phyloP scores from a whole-genome alignment of 2,797 vertebrate species.

The Poecile montanus region DNA sequence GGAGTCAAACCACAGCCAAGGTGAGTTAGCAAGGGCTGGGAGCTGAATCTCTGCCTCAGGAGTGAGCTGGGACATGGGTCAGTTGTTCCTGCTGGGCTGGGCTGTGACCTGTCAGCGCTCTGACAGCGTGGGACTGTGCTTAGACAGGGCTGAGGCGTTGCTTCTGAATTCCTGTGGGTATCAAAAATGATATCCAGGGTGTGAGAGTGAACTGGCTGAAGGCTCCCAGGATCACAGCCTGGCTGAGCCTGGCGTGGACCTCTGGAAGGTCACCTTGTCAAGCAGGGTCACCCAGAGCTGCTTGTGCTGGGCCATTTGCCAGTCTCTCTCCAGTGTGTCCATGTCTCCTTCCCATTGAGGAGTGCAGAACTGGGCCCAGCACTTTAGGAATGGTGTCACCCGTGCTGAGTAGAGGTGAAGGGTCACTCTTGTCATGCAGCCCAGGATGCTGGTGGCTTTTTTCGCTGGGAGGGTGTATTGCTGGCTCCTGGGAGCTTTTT shows the following conservation, averaged over 20 bases:
- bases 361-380: not conserved
- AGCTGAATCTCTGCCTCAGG: not conserved
- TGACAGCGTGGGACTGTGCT: not conserved
- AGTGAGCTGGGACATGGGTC: fast-evolving
- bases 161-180: no score
- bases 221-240: not conserved
- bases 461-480: not conserved
- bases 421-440: not conserved
- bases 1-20: not conserved
- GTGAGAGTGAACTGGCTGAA: not conserved
- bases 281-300: not conserved
- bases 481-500: not conserved
- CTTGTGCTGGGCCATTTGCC: not conserved
- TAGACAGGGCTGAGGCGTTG: not conserved
- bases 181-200: not conserved
- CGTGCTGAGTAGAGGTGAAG: not conserved
- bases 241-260: not conserved
- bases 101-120: not conserved
- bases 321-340: not conserved
- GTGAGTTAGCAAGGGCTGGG: not conserved
- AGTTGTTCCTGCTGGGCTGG: not conserved
- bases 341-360: not conserved
- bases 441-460: not conserved
- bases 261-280: not conserved
- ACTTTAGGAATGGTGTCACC: not conserved